Base-by-base conservation (phyloP, 2,113 vertebrate species). In the Campylomormyrus numenius region DNA sequence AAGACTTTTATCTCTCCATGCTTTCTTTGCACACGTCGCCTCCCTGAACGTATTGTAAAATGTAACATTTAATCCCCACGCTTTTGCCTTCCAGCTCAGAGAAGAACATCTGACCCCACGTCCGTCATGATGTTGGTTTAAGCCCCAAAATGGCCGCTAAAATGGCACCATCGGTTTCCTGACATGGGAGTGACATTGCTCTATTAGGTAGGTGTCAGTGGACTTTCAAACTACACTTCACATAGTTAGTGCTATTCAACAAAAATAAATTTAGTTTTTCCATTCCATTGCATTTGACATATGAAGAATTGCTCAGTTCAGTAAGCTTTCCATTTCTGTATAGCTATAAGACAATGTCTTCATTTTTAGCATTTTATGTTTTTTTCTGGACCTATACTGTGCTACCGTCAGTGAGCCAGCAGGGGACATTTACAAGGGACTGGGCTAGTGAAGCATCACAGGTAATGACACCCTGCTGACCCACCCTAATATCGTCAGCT, bases 131-230 rank as follows among this genome's bases (percentile, higher is more conserved):
- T 46, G 83, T 24, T 85, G 83, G 2, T 85, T 48, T 85, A 85
- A 85, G 42, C 80, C 35, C 80, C 31, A 42, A 83, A 24, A 17
- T 21, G 39, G 77, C 77, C 15, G 1, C 31, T 46, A 21, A 85
- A 48, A 48, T n/a, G 17, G 83, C 17, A n/a, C 83, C 83, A 1
- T 27, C 83, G 1, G 42, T 48, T n/a, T 85, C 45, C 83, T 85
- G 42, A 85, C 39, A 24, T 48, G 83, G 39, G 21, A 9, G 39
- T 85, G 45, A 85, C 17, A 48, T 42, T 42, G 17, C 45, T 83
- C 77, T 83, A 42, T 85, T 85, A 85, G 83, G 83, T 85, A 85
- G 21, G 83, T 85, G 83, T 46, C 83, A 85, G 24, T 85, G 83
- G 35, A 24, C 21, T 85, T 48, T 85, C 24, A 85, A 46, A 85